phyloP scores from a whole-genome alignment of 1,140 invertebrate genomes.

The Leptoteleia sp. region DNA sequence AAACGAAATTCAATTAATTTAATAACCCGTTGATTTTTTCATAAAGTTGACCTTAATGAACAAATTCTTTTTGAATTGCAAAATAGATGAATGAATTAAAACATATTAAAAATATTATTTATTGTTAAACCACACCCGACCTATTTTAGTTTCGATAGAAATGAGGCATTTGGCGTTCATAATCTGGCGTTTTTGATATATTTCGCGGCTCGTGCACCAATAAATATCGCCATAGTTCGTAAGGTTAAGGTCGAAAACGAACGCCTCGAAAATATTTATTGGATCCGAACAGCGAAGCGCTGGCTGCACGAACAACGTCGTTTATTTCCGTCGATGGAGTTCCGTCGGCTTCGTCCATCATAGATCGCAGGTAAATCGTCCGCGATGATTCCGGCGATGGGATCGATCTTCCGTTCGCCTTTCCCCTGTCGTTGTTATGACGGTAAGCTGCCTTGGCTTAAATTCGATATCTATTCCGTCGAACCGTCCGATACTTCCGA shows the following conservation, averaged over 20 bases:
- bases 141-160: conserved; percentile 16
- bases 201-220: conserved; percentile 8
- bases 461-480: conserved; percentile 68
- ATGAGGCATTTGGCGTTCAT: conserved; percentile 23
- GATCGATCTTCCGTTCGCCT: conserved; percentile 30
- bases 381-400: conserved; percentile 70
- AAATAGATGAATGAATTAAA: too few species aligned
- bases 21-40: too few species aligned
- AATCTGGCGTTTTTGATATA: conserved; percentile 44
- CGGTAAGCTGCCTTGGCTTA: conserved; percentile 57
- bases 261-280: conserved; percentile 45
- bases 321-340: conserved; percentile 66
- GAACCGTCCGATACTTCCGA: conserved; percentile 58
- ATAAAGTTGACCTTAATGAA: too few species aligned
- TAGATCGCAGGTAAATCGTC: conserved; percentile 72
- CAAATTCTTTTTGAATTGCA: too few species aligned
- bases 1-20: too few species aligned
- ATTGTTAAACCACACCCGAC: conserved; percentile 25
- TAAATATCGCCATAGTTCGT: conserved; percentile 50
- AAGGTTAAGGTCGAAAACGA: conserved; percentile 61
- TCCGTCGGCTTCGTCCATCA: conserved; percentile 65
- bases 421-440: conserved; percentile 27
- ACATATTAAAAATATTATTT: conserved; percentile 7
- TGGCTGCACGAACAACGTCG: conserved; percentile 43
- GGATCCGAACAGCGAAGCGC: conserved; percentile 27